Evolutionary conservation across 2,113 vertebrate genomes (phyloP).

Genomic region (Oncorhynchus tshawytscha): DNA sequence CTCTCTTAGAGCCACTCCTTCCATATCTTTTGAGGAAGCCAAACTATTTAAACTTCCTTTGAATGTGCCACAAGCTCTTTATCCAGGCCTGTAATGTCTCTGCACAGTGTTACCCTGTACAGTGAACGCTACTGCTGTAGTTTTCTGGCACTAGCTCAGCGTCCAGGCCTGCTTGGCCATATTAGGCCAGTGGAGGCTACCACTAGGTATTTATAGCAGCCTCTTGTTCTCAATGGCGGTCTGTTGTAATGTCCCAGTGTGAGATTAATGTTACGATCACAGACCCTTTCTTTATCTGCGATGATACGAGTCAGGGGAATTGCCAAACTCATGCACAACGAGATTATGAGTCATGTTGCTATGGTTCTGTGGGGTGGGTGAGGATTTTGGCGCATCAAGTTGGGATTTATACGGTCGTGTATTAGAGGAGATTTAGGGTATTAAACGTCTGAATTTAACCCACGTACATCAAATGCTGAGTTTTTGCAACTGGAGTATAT

Average conservation of each 20-base stretch:
- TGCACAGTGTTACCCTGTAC: slow-evolving; percentile 30
- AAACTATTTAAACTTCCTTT: neutral
- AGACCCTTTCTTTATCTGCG: slow-evolving; percentile 23
- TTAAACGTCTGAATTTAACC: neutral
- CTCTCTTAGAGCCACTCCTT: neutral
- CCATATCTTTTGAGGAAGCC: neutral
- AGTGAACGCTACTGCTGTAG: neutral
- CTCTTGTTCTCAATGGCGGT: slow-evolving; percentile 59
- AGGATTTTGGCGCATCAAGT: slow-evolving; percentile 1
- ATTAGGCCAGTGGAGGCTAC: slow-evolving; percentile 60
- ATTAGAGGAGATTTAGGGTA: neutral
- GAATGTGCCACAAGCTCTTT: slow-evolving; percentile 23
- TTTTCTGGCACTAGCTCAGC: neutral
- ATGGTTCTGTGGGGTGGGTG: slow-evolving; percentile 8
- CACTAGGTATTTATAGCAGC: slow-evolving; percentile 69
- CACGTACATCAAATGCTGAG: neutral
- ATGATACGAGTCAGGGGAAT: slow-evolving; percentile 16
- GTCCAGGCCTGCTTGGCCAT: slow-evolving; percentile 53
- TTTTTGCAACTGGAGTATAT: too few relatives aligned
- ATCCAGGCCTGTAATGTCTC: slow-evolving; percentile 25
- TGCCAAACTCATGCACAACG: slow-evolving; percentile 27
- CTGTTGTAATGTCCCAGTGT: slow-evolving; percentile 55
- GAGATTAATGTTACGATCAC: slow-evolving; percentile 46
- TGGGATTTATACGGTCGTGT: slow-evolving; percentile 2
- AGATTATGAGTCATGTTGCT: slow-evolving; percentile 39